These are phyloP conservation scores for Diabrotica undecimpunctata DNA, from an alignment of 1,140 invertebrate genomes.

Conservation along the genomic window DNA sequence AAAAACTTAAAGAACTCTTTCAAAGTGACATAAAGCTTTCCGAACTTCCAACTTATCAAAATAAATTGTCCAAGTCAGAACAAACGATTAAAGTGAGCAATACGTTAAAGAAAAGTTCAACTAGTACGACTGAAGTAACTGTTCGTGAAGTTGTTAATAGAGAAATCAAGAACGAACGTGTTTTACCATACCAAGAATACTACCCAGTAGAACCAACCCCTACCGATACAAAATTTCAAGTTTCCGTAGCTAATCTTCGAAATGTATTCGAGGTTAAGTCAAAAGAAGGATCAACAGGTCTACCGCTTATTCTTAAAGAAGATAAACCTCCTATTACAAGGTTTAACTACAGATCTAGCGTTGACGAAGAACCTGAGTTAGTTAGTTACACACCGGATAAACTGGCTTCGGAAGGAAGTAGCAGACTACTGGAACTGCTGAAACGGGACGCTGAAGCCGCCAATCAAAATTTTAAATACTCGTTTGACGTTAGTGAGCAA, in stretches of 20 bases:
- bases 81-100: neutral
- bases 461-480: neutral
- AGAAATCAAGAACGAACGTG: no score
- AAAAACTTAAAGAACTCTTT: constrained; percentile 2
- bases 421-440: neutral
- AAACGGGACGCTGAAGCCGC: neutral
- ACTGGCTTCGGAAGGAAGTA: neutral
- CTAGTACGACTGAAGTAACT: neutral
- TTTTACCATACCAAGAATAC: neutral
- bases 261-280: constrained; percentile 3
- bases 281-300: neutral
- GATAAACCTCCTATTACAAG: neutral
- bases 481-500: neutral
- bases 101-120: neutral
- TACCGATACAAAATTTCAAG: neutral
- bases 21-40: neutral
- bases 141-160: neutral
- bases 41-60: neutral
- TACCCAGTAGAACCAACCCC: neutral
- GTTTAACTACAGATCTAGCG: neutral
- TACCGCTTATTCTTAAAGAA: neutral
- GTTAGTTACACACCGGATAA: neutral
- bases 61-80: neutral
- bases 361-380: neutral
- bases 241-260: neutral